These are phyloP conservation scores for Antechinus stuartii DNA, from an alignment of 2,113 vertebrate species.

Conservation along the genomic window DNA sequence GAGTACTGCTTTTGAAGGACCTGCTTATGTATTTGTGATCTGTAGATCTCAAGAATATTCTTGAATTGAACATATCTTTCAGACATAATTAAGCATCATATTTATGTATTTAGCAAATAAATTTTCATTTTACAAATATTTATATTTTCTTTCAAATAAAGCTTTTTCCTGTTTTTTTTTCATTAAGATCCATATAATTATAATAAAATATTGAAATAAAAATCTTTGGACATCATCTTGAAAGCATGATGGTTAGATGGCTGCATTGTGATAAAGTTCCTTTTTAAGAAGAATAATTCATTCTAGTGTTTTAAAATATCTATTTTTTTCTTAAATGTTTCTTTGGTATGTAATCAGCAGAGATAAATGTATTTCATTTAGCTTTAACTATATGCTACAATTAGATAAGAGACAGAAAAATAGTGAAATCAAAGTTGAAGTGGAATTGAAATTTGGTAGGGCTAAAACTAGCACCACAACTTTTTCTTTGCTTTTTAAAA, in stretches of 20 bases:
- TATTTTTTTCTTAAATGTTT: slow-evolving; percentile 67
- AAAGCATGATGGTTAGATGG: slow-evolving; percentile 35
- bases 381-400: slow-evolving; percentile 68
- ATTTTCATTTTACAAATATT: neutral
- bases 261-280: slow-evolving; percentile 55
- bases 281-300: slow-evolving; percentile 63
- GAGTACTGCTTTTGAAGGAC: slow-evolving; percentile 28
- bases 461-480: slow-evolving; percentile 40
- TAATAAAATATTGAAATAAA: slow-evolving; percentile 37
- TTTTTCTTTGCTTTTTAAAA: slow-evolving; percentile 38
- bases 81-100: slow-evolving; percentile 33
- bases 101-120: slow-evolving; percentile 55
- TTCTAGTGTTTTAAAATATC: slow-evolving; percentile 75
- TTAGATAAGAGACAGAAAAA: slow-evolving; percentile 68
- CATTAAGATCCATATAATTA: slow-evolving; percentile 33
- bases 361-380: slow-evolving; percentile 79
- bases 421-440: slow-evolving; percentile 69
- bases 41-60: slow-evolving; percentile 18
- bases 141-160: slow-evolving; percentile 17
- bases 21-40: slow-evolving; percentile 46
- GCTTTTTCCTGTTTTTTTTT: slow-evolving; percentile 47
- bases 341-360: slow-evolving; percentile 77
- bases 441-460: slow-evolving; percentile 46
- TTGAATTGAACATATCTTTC: slow-evolving; percentile 40
- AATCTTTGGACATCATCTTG: slow-evolving; percentile 48